Evolutionary conservation across 2,888 invertebrate species (phyloP).

Genomic region (Erynnis tages): DNA sequence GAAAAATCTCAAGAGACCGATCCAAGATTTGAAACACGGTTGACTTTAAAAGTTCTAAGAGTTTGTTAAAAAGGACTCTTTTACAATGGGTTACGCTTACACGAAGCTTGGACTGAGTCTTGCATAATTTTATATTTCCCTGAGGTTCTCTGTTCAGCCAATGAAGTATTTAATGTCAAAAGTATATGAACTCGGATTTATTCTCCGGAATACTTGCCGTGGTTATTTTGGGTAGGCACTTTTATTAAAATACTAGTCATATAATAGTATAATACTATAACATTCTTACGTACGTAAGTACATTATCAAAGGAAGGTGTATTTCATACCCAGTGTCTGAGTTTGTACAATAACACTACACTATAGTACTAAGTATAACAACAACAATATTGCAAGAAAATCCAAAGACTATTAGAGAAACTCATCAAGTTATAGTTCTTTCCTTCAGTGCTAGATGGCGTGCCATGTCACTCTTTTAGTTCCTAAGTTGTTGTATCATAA

Average conservation of each 20-base stretch:
- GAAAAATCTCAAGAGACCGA: conserved; percentile 66
- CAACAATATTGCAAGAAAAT: no score
- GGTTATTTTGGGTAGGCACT: no score
- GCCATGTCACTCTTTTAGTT: background rate
- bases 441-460: conserved; percentile 16
- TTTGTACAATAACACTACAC: no score
- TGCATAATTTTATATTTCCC: conserved; percentile 69
- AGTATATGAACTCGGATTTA: background rate
- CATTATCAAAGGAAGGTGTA: no score
- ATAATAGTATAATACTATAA: no score
- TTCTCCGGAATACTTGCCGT: no score
- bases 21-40: conserved; percentile 70
- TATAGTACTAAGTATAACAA: no score
- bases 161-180: conserved; percentile 16
- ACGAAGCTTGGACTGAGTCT: conserved; percentile 51
- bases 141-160: conserved; percentile 5
- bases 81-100: conserved; percentile 77
- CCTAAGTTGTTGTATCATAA: no score
- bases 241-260: no score
- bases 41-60: conserved; percentile 66
- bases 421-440: background rate
- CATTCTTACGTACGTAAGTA: no score
- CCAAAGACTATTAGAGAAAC: background rate
- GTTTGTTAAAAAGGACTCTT: conserved; percentile 73
- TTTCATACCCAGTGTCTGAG: no score